Conservation (phyloP, 2,888 invertebrate species). For the Pheosia gnoma region DNA sequence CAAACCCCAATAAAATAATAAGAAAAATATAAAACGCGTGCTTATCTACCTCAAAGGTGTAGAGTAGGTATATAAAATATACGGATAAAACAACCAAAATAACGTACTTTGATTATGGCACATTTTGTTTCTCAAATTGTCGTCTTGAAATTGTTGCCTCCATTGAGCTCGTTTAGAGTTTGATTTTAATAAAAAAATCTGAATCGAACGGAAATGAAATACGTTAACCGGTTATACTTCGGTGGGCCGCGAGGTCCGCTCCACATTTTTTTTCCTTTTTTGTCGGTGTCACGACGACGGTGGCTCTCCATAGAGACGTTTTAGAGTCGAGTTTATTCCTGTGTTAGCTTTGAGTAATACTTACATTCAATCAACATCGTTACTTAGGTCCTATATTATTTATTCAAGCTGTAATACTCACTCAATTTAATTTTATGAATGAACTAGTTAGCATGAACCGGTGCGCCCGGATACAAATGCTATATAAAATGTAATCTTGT, state of each 20-base stretch:
- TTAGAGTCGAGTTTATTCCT: conserved; percentile 18
- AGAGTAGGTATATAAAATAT: not conserved
- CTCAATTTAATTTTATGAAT: conserved; percentile 33
- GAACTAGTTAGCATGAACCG: conserved; percentile 27
- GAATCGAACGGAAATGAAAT: conserved; percentile 83
- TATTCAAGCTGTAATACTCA: conserved; percentile 24
- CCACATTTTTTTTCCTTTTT: conserved; percentile 58
- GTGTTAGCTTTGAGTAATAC: conserved; percentile 14
- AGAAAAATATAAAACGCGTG: not conserved
- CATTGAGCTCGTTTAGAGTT: conserved; percentile 73
- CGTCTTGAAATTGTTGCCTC: conserved; percentile 55
- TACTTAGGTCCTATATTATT: conserved; percentile 18
- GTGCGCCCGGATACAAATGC: conserved; percentile 33
- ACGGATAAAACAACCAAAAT: conserved; percentile 20
- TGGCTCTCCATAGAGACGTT: conserved; percentile 31
- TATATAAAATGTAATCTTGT: conserved; percentile 36
- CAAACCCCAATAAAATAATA: not conserved
- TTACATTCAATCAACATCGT: conserved; percentile 13
- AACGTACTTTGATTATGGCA: conserved; percentile 17
- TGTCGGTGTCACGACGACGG: conserved; percentile 37
- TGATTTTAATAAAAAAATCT: conserved; percentile 74
- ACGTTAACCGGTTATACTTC: conserved; percentile 78
- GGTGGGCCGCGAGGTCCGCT: conserved; percentile 59
- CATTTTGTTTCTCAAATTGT: conserved; percentile 33
- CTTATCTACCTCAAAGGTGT: not conserved